phyloP scores from a whole-genome alignment of 2,113 vertebrate species.

The Pycnonotus jocosus region DNA sequence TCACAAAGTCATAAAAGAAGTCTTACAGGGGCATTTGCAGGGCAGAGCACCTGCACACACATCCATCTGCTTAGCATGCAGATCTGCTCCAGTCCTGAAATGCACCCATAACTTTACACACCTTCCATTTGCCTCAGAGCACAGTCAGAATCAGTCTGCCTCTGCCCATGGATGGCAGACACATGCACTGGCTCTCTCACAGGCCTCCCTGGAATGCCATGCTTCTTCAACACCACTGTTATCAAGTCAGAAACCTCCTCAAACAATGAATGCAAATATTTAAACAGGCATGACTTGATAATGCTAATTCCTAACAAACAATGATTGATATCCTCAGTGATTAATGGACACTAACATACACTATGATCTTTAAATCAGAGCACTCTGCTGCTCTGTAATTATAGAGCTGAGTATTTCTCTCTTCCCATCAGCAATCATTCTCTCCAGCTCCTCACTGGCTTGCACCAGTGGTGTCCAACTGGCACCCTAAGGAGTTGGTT shows the following conservation, averaged over 20 bases:
- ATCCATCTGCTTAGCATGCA: neutral
- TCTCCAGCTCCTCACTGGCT: neutral
- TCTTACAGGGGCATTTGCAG: neutral
- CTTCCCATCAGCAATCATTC: neutral
- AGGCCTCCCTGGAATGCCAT: neutral
- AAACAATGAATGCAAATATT: neutral
- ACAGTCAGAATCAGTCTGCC: neutral
- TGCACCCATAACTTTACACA: rapidly evolving
- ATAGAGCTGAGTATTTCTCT: neutral
- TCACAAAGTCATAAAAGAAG: neutral
- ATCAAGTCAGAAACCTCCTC: neutral
- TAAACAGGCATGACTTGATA: neutral
- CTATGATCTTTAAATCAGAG: neutral
- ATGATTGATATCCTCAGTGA: neutral
- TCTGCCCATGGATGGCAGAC: neutral
- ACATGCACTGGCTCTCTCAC: neutral
- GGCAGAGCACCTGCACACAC: neutral
- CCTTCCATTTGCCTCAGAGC: neutral
- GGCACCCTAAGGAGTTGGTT: neutral
- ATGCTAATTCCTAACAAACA: neutral
- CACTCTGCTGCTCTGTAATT: neutral
- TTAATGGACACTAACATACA: neutral
- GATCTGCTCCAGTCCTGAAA: neutral
- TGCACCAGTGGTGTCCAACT: neutral
- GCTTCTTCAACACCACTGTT: neutral